These are phyloP conservation scores for Elysia chlorotica DNA, from an alignment of 1,140 invertebrate genomes.

Conservation along the genomic window DNA sequence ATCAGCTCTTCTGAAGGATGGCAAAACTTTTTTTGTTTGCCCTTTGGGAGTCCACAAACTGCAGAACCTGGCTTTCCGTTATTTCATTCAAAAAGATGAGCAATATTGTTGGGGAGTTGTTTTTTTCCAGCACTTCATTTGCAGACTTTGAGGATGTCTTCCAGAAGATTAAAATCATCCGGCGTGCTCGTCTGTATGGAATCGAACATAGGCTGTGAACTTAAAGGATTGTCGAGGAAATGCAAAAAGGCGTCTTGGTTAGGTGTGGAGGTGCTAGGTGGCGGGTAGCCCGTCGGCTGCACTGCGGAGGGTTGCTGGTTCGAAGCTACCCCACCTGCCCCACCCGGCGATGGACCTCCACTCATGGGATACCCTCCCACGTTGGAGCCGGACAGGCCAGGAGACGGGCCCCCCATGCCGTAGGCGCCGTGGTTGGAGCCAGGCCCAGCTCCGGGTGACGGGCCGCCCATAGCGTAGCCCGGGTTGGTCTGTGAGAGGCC, in stretches of 20 bases:
- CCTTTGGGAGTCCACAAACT: too few species aligned
- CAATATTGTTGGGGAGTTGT: too few species aligned
- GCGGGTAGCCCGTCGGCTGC: conserved; percentile 10
- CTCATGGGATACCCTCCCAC: too few species aligned
- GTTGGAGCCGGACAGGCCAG: too few species aligned
- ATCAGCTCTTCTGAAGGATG: too few species aligned
- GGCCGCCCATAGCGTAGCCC: conserved; percentile 22
- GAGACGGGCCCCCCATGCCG: too few species aligned
- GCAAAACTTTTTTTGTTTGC: too few species aligned
- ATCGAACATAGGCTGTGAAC: conserved; percentile 41
- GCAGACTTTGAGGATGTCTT: conserved; percentile 44
- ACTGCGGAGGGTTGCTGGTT: conserved; percentile 16
- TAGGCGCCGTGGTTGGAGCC: too few species aligned
- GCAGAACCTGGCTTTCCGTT: too few species aligned
- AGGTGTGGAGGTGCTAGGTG: conserved; percentile 13
- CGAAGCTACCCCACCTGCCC: conserved; percentile 18
- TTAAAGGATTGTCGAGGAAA: conserved; percentile 45
- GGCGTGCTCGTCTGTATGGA: conserved; percentile 37
- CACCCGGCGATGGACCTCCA: too few species aligned
- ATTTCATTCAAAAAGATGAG: too few species aligned
- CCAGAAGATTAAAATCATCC: conserved; percentile 40
- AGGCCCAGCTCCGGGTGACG: conserved; percentile 17
- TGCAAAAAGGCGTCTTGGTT: conserved; percentile 52
- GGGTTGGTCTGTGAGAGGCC: conserved; percentile 24
- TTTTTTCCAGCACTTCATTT: too few species aligned